Evolutionary conservation across 2,888 invertebrate species (phyloP), one percentile per base, ranked within the genome.

Genomic region (Athetis lepigone): DNA sequence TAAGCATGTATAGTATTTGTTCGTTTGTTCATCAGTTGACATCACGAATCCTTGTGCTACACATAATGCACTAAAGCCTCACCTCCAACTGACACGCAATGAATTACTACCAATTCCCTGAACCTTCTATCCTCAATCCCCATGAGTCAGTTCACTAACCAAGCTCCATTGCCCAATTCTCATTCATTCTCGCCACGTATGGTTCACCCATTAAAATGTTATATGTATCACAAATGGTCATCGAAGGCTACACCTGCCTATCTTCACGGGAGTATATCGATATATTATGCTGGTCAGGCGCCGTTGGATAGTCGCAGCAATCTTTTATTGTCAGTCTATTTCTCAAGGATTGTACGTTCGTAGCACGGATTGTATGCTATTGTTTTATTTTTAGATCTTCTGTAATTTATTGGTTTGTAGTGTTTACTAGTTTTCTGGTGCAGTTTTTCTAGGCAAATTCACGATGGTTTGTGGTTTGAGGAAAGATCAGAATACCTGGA

Each of bases 321-420:
- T 81, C 69, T 76, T 73, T 82, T 76, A 82, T 80, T 82, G 82
- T 81, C 74, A 76, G 54, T n/a, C 43, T 61, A 46, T 62, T 60
- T 71, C 45, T 66, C 82, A 82, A 82, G 81, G 81, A 65, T 75
- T 18, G 29, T 52, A 52, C 43, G 58, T 56, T 65, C 52, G 23
- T 60, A 59, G 55, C 36, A 70, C 55, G 51, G 45, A 36, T 77
- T 60, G 81, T 79, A 51, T 65, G 55, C 81, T 66, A 77, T 79
- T 81, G 81, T 79, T 27, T 52, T 75, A 75, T 70, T 57, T 63
- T 60, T 64, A 73, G 75, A 57, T 58, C 50, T 50, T 29, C 54
- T 51, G 11, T 54, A 13, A 55, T 58, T 62, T 40, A 37, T 43
- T 57, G 47, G 47, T 29, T 57, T 16, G 42, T 46, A 29, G 27